A percentile compares a stretch with the other conserved stretches of the same genome.
These are phyloP conservation scores for Orthosia cruda DNA, from an alignment of 2,888 invertebrate genomes.

Conservation along the genomic window DNA sequence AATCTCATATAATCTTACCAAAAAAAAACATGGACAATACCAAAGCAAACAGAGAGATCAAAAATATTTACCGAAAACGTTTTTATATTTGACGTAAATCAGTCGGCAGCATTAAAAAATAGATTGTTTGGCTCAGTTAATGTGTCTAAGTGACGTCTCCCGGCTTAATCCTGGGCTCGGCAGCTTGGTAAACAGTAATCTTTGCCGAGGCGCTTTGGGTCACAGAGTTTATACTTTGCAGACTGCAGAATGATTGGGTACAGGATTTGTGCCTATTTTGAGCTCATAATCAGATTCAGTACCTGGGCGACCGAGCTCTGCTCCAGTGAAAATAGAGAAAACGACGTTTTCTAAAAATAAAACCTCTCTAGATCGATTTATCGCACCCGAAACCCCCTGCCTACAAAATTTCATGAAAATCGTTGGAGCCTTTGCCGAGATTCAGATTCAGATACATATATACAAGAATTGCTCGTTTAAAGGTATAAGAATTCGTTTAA, in stretches of 20 bases:
- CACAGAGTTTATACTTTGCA: conserved; percentile 72
- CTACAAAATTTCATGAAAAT: too few species aligned
- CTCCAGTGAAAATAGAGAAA: too few species aligned
- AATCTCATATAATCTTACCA: too few species aligned
- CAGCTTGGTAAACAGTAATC: conserved; percentile 85
- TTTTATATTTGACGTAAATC: conserved; percentile 46
- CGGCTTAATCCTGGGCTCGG: conserved; percentile 81
- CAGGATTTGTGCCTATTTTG: conserved; percentile 19
- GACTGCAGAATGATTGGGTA: conserved; percentile 36
- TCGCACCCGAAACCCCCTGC: too few species aligned
- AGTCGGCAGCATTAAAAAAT: conserved; percentile 77
- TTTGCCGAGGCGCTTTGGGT: conserved; percentile 75
- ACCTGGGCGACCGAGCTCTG: too few species aligned
- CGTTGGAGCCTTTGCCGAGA: too few species aligned
- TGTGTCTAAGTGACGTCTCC: conserved; percentile 75
- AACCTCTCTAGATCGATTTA: too few species aligned
- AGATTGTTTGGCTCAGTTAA: conserved; percentile 78
- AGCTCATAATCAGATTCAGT: not conserved
- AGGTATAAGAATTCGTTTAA: too few species aligned
- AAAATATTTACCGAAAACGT: conserved; percentile 25
- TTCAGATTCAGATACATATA: too few species aligned
- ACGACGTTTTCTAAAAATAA: too few species aligned
- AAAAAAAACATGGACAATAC: not conserved
- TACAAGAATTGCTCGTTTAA: too few species aligned
- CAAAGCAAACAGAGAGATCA: conserved; percentile 24